phyloP scores from a whole-genome alignment of 2,888 invertebrate species.

The Perdita meconis region DNA sequence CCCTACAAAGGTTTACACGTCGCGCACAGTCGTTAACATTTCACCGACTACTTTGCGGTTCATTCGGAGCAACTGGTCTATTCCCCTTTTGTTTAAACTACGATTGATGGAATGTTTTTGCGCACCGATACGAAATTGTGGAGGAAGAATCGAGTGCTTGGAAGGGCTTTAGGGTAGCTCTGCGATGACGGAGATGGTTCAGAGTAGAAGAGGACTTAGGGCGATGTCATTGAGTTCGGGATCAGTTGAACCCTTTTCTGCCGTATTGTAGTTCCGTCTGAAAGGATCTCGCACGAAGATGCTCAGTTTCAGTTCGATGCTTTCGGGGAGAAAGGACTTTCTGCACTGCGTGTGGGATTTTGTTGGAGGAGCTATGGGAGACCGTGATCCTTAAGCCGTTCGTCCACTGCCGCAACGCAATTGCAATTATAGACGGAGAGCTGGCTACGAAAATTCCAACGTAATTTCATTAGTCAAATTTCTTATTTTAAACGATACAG shows the following conservation, averaged over 20 bases:
- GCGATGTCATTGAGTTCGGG: slow-evolving; percentile 41
- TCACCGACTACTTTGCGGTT: slow-evolving; percentile 5
- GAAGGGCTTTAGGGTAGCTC: no score
- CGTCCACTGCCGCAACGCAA: no score
- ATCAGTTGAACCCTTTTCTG: slow-evolving; percentile 46
- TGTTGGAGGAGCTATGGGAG: no score
- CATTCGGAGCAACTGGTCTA: background rate
- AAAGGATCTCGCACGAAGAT: slow-evolving; percentile 46
- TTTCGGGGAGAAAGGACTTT: slow-evolving; percentile 10
- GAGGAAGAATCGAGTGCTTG: background rate
- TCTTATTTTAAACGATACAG: no score
- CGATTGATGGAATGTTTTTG: background rate
- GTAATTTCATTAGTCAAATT: no score
- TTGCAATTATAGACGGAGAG: no score
- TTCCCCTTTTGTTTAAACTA: no score
- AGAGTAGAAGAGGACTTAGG: slow-evolving; percentile 35
- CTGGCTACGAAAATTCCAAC: no score
- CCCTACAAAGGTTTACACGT: slow-evolving; percentile 28
- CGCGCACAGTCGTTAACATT: slow-evolving; percentile 17
- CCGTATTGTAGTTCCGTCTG: slow-evolving; percentile 41
- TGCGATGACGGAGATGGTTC: background rate
- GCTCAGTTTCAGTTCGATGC: slow-evolving; percentile 45
- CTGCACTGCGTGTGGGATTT: background rate
- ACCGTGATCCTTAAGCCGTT: no score
- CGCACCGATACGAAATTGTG: background rate